Base-by-base conservation (phyloP, 2,113 vertebrate species). In the Catharus fuscescens region DNA sequence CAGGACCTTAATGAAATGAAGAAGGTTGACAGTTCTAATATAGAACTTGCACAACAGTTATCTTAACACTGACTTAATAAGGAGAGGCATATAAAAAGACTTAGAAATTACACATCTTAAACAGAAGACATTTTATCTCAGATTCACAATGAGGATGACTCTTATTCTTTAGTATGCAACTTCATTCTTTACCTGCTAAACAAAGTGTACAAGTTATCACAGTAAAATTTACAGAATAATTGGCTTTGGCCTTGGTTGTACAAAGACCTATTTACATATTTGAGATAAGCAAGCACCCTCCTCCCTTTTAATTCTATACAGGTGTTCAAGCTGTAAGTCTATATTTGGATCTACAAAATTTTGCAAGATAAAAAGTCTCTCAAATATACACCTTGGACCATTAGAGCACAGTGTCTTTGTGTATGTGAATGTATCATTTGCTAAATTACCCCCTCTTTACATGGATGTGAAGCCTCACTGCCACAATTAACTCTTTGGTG, bases 231-330 rank as follows among this genome's bases (percentile, higher is more conserved):
- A 97, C 96, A 97, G 69, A 93, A 78, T 47, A 94, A 76, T 25
- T 86, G 66, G 72, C 87, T 88, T 93, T 74, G 88, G 91, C 31
- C 62, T 76, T 84, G 61, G 77, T 86, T 29, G 72, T 88, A 72
- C 57, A 86, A 94, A 92, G 95, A 88, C 52, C 81, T 98, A 96
- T 95, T 96, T 97, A 98, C 96, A 98, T 21, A 79, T 86, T 86
- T 88, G 69, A 87, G 80, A 95, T 79, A 95, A 82, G 87, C 54
- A 94, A 95, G 62, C 52, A 83, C 36, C 53, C 74, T 88, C 72
- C 88, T 93, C 93, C 80, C 83, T 96, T 97, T 90, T 78, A 81
- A 94, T 93, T 91, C 91, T 97, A 95, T 95, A 97, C 79, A 97
- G 40, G 64, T 81, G 81, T 95, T 97, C 89, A 97, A 94, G 90